Evolutionary conservation across 2,888 invertebrate genomes (phyloP).

Genomic region (Neria commutata): DNA sequence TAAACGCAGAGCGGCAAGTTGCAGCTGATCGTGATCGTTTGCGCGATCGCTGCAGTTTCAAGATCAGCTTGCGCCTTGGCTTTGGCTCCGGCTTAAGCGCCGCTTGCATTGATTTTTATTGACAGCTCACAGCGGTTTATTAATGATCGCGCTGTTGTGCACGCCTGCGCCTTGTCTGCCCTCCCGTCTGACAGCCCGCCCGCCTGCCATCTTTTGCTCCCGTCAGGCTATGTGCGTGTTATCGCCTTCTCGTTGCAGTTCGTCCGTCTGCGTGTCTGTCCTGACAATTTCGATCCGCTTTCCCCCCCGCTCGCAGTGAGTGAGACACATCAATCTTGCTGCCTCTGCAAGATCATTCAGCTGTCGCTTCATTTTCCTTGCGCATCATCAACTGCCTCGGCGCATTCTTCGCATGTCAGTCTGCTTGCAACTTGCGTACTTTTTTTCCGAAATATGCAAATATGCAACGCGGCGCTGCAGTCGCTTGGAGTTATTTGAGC

Average conservation of each 20-base stretch:
- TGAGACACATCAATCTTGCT: slow-evolving; percentile 21
- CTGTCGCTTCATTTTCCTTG: slow-evolving; percentile 24
- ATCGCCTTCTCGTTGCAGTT: slow-evolving; percentile 1
- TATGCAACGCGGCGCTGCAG: slow-evolving; percentile 24
- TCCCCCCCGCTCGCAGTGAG: too few species aligned
- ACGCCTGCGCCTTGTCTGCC: slow-evolving; percentile 1
- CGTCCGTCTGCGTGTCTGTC: slow-evolving; percentile 22
- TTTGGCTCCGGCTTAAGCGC: background rate
- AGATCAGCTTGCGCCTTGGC: background rate
- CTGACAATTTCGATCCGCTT: slow-evolving; percentile 14
- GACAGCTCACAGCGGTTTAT: slow-evolving; percentile 58
- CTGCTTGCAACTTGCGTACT: too few species aligned
- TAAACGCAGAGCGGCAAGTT: too few species aligned
- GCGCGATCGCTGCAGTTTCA: too few species aligned
- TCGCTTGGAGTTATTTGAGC: background rate
- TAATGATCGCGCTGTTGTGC: slow-evolving; percentile 51
- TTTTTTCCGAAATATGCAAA: slow-evolving; percentile 29
- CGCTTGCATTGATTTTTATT: slow-evolving; percentile 50
- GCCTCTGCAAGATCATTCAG: slow-evolving; percentile 36
- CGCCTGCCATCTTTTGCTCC: too few species aligned
- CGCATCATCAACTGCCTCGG: too few species aligned
- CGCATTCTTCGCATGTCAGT: too few species aligned
- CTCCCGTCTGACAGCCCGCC: background rate
- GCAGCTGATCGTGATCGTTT: too few species aligned
- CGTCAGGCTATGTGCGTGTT: slow-evolving; percentile 1